Percentiles rank a stretch among this genome's conserved stretches.
These are phyloP conservation scores for Tokudaia muenninki DNA, from an alignment of 2,797 vertebrate species.

Conservation along the genomic window DNA sequence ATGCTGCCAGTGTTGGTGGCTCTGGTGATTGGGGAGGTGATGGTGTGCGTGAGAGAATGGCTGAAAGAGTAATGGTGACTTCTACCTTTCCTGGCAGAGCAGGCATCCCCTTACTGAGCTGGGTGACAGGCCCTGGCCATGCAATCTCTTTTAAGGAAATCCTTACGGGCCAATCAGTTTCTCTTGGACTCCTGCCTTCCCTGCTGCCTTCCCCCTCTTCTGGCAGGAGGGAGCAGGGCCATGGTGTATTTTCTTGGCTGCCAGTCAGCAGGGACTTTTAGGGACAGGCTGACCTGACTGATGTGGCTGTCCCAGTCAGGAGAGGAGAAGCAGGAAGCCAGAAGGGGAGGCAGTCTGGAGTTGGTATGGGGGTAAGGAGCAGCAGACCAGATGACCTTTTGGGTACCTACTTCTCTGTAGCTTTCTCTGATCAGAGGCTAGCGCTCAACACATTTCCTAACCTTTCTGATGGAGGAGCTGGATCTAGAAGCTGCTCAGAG, in stretches of 20 bases:
- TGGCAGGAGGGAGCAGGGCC: slow-evolving; percentile 72
- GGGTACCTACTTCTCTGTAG: slow-evolving; percentile 65
- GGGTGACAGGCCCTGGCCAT: slow-evolving; percentile 47
- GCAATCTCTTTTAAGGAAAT: slow-evolving; percentile 83
- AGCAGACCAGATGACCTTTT: slow-evolving; percentile 79
- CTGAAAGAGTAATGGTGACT: slow-evolving; percentile 38
- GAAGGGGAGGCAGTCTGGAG: slow-evolving; percentile 65
- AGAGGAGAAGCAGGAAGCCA: slow-evolving; percentile 67
- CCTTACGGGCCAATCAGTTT: slow-evolving; percentile 76
- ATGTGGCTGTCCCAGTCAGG: slow-evolving; percentile 75
- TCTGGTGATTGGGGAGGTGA: not conserved
- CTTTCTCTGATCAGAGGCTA: slow-evolving; percentile 71
- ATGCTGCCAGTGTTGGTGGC: not conserved
- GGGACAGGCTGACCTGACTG: slow-evolving; percentile 79
- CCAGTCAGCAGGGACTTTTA: slow-evolving; percentile 78
- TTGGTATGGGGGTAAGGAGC: slow-evolving; percentile 69
- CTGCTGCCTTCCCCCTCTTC: slow-evolving; percentile 30
- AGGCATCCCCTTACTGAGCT: slow-evolving; percentile 43
- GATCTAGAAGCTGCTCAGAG: slow-evolving; percentile 73
- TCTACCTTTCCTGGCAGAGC: slow-evolving; percentile 57
- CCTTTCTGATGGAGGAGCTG: slow-evolving; percentile 65
- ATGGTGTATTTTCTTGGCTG: slow-evolving; percentile 80
- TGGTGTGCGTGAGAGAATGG: not conserved
- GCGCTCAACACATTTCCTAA: slow-evolving; percentile 74
- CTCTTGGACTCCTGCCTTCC: slow-evolving; percentile 77